Evolutionary conservation across 35 echinoderm and acorn worm genomes (phyloP), one percentile per base, ranked within the genome.

Genomic region (Heliocidaris tuberculata): DNA sequence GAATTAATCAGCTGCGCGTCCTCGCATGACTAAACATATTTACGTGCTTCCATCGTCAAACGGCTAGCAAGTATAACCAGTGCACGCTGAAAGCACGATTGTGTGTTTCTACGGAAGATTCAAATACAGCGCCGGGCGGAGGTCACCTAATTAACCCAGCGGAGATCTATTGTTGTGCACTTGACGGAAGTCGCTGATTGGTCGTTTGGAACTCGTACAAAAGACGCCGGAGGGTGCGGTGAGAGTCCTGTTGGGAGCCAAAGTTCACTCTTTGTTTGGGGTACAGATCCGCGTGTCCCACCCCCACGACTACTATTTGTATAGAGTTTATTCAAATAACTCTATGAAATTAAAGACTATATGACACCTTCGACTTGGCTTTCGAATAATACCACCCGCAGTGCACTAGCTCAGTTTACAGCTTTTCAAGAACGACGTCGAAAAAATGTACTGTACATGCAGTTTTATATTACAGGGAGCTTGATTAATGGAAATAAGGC

Each of bases 161-260:
- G 24, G 93, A 48, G 78, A 17, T 85, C 78, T 93, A 86, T 94
- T 86, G 92, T 56, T 56, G 47, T 86, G 59, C 78, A 35, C 24
- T 85, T n/a, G 59, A 78, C 32, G 93, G 93, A 71, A 86, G 93
- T 52, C 52, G 27, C 60, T 86, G 49, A 94, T 86, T 94, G 59
- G 78, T 94, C 59, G 93, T 48, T 89, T 32, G 87, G 11, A 48
- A 48, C 31, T n/a, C 87, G 87, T 15, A 85, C 93, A 52, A 86
- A 71, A 17, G 17, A 94, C 93, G 78, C 87, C 27, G 87, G 31
- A 47, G 87, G 86, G 12, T 9, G 29, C 15, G 47, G 86, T 88
- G 86, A 71, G 61, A 71, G 61, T 71, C 61, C 61, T n/a, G n/a
- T n/a, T n/a, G n/a, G 19, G 61, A 71, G 61, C 6, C 61, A 71